Evolutionary conservation across 37 sponge, comb jelly and placozoan species (phyloP).

Genomic region (Bolinopsis microptera): DNA sequence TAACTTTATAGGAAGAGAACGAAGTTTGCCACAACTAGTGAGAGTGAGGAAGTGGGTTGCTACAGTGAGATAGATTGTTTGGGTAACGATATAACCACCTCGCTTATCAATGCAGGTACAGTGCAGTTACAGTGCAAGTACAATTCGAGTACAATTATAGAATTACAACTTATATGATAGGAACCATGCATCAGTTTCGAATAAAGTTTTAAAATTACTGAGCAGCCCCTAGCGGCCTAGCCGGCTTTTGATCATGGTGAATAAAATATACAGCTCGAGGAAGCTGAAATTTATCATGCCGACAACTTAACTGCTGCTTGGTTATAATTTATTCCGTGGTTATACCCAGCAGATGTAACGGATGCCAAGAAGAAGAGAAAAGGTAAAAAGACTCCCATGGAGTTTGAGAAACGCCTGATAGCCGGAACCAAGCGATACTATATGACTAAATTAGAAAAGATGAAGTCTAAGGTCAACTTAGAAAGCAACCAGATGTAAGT

Average conservation of each 20-base stretch:
- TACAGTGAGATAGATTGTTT: conserved; percentile 4
- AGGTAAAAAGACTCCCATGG: conserved; percentile 61
- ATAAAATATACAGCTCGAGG: too few relatives aligned
- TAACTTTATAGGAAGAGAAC: conserved; percentile 46
- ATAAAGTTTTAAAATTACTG: too few relatives aligned
- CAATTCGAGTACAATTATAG: too few relatives aligned
- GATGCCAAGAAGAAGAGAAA: neutral
- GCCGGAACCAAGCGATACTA: conserved; percentile 55
- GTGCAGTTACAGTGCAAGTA: too few relatives aligned
- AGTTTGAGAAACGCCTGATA: conserved; percentile 47
- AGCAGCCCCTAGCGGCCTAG: too few relatives aligned
- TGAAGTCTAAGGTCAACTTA: neutral
- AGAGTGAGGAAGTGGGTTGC: conserved; percentile 22
- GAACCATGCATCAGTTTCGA: too few relatives aligned
- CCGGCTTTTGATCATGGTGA: too few relatives aligned
- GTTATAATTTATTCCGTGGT: too few relatives aligned
- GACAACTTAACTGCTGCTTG: too few relatives aligned
- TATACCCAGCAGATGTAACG: neutral
- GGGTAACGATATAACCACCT: neutral
- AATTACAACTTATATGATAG: too few relatives aligned
- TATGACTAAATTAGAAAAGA: conserved; percentile 48
- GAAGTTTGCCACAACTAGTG: conserved; percentile 52
- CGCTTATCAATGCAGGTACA: neutral
- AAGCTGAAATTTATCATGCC: too few relatives aligned
- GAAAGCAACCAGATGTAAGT: neutral